A percentile compares a stretch with the other conserved stretches of the same genome.
phyloP scores from a whole-genome alignment of 2,888 invertebrate genomes.

The Eupithecia insigniata region DNA sequence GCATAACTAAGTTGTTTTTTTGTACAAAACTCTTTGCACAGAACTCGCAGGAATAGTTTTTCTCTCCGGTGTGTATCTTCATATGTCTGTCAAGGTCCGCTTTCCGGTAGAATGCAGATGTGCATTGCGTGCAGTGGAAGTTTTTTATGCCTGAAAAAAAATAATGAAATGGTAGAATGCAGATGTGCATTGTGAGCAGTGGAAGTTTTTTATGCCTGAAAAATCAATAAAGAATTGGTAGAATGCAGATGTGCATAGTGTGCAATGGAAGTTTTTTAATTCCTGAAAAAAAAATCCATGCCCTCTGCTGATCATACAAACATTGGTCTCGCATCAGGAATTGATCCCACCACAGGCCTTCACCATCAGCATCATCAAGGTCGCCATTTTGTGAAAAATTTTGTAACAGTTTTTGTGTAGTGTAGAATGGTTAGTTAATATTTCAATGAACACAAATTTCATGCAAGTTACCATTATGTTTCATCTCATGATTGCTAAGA shows the following conservation, averaged over 20 bases:
- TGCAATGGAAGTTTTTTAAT: conserved; percentile 70
- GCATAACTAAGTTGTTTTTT: conserved; percentile 74
- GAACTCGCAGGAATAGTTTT: conserved; percentile 69
- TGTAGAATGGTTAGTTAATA: too few relatives aligned
- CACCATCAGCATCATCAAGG: too few relatives aligned
- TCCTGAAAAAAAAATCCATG: conserved; percentile 43
- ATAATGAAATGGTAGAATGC: conserved; percentile 63
- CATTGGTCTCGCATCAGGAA: too few relatives aligned
- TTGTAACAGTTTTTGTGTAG: too few relatives aligned
- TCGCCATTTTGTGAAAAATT: too few relatives aligned
- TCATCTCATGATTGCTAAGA: conserved; percentile 30
- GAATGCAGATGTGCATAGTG: conserved; percentile 66
- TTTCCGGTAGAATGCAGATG: conserved; percentile 69
- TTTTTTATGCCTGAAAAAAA: conserved; percentile 60
- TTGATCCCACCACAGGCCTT: too few relatives aligned
- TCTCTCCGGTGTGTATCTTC: conserved; percentile 69
- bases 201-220: conserved; percentile 65
- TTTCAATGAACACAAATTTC: background rate
- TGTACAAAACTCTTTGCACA: conserved; percentile 73
- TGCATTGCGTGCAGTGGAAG: conserved; percentile 68
- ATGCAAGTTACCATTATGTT: conserved; percentile 24
- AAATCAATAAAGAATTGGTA: conserved; percentile 51
- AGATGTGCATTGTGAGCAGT: conserved; percentile 65
- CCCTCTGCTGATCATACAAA: too few relatives aligned
- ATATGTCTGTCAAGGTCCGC: conserved; percentile 72